Percentiles rank a stretch among this genome's conserved stretches.
Conservation (phyloP, 2,113 vertebrate genomes). For the Paedocypris sp. region DNA sequence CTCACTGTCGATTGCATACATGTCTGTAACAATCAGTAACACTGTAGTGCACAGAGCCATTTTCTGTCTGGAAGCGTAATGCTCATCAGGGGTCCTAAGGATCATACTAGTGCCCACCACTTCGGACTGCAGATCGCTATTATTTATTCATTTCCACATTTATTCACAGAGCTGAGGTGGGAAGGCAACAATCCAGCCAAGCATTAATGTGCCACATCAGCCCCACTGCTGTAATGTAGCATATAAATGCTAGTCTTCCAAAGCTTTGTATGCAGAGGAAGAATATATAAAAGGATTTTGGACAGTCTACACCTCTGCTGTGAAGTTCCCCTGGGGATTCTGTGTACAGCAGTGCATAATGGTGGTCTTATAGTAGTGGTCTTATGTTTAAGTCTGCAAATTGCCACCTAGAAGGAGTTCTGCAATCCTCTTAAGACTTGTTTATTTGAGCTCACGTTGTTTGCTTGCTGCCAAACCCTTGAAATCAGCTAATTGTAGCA, state of each 20-base stretch:
- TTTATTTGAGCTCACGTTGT: constrained; percentile 7
- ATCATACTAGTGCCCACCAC: constrained; percentile 4
- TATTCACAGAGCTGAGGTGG: constrained; percentile 16
- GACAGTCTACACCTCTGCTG: background rate
- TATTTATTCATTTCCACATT: constrained; percentile 31
- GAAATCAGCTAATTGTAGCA: constrained; percentile 19
- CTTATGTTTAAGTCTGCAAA: constrained; percentile 3
- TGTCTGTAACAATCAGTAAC: background rate
- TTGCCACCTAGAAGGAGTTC: background rate
- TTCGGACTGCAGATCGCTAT: background rate
- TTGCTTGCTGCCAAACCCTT: constrained; percentile 16
- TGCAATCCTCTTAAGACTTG: constrained; percentile 8
- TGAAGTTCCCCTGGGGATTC: background rate
- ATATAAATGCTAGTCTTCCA: constrained; percentile 15
- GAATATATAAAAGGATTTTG: constrained; percentile 1
- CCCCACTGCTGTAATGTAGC: constrained; percentile 17
- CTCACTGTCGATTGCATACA: background rate
- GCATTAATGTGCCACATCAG: constrained; percentile 18
- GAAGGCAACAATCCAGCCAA: background rate
- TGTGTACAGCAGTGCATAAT: background rate
- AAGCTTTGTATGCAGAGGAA: background rate
- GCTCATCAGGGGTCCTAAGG: background rate
- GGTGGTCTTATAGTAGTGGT: background rate
- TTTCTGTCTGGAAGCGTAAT: background rate
- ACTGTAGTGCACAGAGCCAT: background rate